phyloP scores from a whole-genome alignment of 2,888 invertebrate species.

The Yponomeuta cagnagella region DNA sequence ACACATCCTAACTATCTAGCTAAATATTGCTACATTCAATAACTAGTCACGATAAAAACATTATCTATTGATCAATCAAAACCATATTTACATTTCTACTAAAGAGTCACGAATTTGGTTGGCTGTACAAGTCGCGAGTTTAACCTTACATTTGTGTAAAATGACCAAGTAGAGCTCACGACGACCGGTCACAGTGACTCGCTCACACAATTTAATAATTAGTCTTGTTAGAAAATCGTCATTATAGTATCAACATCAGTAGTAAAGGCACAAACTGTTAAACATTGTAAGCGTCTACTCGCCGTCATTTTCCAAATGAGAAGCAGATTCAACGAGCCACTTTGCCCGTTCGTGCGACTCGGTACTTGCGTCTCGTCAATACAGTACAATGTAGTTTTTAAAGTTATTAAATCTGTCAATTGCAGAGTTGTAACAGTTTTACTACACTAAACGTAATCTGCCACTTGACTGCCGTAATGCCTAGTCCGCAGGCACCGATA shows the following conservation, averaged over 20 bases:
- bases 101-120: conserved; percentile 40
- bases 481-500: neutral
- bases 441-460: neutral
- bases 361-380: neutral
- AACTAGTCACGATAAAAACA: conserved; percentile 58
- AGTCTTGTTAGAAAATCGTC: too few relatives aligned
- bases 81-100: conserved; percentile 58
- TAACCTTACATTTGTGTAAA: conserved; percentile 8
- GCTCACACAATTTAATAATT: neutral
- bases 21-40: conserved; percentile 63
- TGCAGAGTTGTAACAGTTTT: neutral
- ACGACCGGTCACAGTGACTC: neutral
- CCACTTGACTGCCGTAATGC: neutral
- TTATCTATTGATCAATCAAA: conserved; percentile 37
- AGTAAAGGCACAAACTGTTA: neutral
- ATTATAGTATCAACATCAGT: neutral
- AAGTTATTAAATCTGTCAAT: neutral
- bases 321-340: neutral
- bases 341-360: neutral
- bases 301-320: neutral
- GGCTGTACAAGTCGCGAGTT: conserved; percentile 41
- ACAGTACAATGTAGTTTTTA: neutral
- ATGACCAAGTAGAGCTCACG: neutral
- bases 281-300: neutral
- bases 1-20: conserved; percentile 68